phyloP scores from a whole-genome alignment of 1,140 invertebrate genomes.

The Ladona fulva region DNA sequence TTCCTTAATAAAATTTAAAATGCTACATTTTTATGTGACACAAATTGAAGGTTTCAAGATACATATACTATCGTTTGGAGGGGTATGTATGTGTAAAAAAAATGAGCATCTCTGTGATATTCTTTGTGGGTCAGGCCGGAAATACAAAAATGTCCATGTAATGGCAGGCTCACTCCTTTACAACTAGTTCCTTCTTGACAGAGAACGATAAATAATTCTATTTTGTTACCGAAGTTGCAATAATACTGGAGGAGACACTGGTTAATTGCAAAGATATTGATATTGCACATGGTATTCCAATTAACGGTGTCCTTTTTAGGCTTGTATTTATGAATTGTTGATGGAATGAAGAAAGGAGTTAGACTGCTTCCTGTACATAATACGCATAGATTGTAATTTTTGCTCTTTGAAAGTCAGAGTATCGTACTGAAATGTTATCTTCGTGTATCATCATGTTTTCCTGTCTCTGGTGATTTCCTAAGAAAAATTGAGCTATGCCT shows the following conservation, averaged over 20 bases:
- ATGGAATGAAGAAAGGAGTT: neutral
- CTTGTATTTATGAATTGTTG: conserved; percentile 10
- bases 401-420: neutral
- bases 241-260: neutral
- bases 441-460: neutral
- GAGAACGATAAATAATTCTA: neutral
- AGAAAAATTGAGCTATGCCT: neutral
- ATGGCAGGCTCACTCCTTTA: conserved; percentile 2
- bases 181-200: conserved; percentile 5
- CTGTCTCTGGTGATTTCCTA: neutral
- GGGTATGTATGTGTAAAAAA: conserved; percentile 2
- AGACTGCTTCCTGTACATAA: neutral
- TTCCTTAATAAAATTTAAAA: neutral
- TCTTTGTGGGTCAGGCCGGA: conserved; percentile 6
- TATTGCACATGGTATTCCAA: conserved; percentile 1
- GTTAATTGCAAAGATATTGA: conserved; percentile 2
- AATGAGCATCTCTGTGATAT: conserved; percentile 3
- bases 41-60: neutral
- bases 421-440: neutral
- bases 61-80: neutral
- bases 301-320: neutral
- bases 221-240: conserved; percentile 5
- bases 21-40: neutral
- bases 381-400: neutral
- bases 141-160: conserved; percentile 3